Conservation (phyloP, 2,113 vertebrate species). For the Arenaria interpres region DNA sequence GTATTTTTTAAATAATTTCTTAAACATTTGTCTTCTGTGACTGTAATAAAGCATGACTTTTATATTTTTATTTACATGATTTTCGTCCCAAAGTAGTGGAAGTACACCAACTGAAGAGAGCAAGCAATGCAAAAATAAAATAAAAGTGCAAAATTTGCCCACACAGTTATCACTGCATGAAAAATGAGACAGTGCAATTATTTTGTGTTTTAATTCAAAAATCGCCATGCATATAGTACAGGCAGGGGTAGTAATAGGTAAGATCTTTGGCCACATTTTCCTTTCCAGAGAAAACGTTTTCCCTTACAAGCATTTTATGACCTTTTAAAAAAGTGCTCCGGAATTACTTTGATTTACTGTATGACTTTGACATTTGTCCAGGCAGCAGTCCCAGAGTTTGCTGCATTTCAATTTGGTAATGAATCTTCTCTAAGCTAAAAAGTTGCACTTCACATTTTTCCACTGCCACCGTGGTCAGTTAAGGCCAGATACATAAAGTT, state of each 20-base stretch:
- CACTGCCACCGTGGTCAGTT: background rate
- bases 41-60: fast-evolving
- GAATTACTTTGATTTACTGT: background rate
- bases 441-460: background rate
- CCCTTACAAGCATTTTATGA: background rate
- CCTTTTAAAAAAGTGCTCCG: background rate
- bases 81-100: background rate
- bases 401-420: background rate
- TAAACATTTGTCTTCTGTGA: background rate
- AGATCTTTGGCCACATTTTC: background rate
- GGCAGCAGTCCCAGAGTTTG: background rate
- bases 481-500: background rate
- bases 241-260: background rate
- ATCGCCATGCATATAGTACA: background rate
- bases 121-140: background rate
- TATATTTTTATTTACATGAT: background rate
- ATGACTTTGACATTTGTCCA: background rate
- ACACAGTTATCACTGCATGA: background rate
- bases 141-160: background rate
- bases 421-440: background rate
- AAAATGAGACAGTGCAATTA: background rate
- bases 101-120: background rate
- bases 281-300: background rate
- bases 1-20: background rate
- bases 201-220: background rate